Base-by-base conservation (phyloP, 2,113 vertebrate species). In the Pionites leucogaster region DNA sequence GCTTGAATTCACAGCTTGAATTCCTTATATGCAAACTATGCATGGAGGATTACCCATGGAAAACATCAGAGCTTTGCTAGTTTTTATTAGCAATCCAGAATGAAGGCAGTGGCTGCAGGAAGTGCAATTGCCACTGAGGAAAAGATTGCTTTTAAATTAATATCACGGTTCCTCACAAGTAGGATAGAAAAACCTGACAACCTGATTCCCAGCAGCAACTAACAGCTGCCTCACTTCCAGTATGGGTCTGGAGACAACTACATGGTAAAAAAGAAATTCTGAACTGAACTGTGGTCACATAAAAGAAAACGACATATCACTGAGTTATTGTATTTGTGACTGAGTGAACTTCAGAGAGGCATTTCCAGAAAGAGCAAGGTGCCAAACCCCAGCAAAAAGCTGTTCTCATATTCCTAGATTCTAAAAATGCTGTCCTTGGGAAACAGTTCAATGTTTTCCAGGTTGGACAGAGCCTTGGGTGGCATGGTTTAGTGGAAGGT, bases 91-190 rank as follows among this genome's bases (percentile, higher is more conserved):
- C 2, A 5, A 35, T 39, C 24, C 35, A 63, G 44, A 85, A 37
- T 29, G 49, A 81, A 68, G 68, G 35, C 13, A 46, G 10, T 35
- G 24, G 17, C 19, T 83, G 78, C 41, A 41, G 44, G 52, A 95
- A 93, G 17, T 0, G 0, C 10, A 77, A 11, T 25, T 44, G 13
- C 41, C 27, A 77, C 9, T 7, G 4, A 22, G 33, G 42, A 76
- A 76, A 71, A 82, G 7, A 72, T 25, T 60, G 53, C 74, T 70
- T 88, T 42, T 10, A 29, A 64, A 85, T 57, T 29, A 50, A 2
- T 52, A 71, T 37, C 55, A 68, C 24, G 37, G 3, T 55, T 92
- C 29, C 23, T 60, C 17, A 39, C 16, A 88, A 23, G 42, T 53
- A 47, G 35, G 39, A 68, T 4, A 85, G 35, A 64, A 69, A 92